Conservation (phyloP, 2,797 vertebrate species). For the Oreortyx pictus region DNA sequence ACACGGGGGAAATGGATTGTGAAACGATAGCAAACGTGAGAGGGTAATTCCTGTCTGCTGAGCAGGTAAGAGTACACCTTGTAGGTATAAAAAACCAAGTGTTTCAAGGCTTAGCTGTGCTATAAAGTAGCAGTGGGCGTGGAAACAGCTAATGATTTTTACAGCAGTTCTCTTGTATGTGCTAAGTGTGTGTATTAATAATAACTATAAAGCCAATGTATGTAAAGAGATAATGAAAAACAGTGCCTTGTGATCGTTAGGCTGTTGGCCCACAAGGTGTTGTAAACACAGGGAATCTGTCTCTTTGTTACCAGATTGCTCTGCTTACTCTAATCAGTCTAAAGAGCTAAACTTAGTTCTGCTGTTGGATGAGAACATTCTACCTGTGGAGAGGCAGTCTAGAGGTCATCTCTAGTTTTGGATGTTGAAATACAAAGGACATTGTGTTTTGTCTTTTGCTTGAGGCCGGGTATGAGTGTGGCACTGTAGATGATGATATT, state of each 20-base stretch:
- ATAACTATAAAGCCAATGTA: not conserved
- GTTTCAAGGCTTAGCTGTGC: not conserved
- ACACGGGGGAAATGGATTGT: not conserved
- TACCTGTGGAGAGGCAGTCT: not conserved
- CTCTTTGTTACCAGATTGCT: not conserved
- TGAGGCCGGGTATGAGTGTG: not conserved
- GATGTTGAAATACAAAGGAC: not conserved
- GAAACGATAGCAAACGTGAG: not conserved
- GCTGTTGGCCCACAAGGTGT: not conserved
- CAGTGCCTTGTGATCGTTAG: not conserved
- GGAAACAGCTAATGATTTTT: not conserved
- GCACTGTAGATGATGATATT: not conserved
- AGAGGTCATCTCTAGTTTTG: not conserved
- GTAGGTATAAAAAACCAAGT: not conserved
- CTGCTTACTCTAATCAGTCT: slow-evolving; percentile 42
- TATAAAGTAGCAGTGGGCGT: accelerated
- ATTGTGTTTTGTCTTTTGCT: not conserved
- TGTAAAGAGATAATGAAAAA: not conserved
- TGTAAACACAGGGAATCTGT: not conserved
- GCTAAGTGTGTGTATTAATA: not conserved
- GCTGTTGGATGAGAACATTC: slow-evolving; percentile 14
- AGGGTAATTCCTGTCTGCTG: accelerated
- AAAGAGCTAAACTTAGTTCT: slow-evolving; percentile 48
- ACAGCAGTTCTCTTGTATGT: not conserved
- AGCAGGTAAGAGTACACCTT: slow-evolving; percentile 3